Conservation (phyloP, 2,888 invertebrate species). For the Sympetrum striolatum region DNA sequence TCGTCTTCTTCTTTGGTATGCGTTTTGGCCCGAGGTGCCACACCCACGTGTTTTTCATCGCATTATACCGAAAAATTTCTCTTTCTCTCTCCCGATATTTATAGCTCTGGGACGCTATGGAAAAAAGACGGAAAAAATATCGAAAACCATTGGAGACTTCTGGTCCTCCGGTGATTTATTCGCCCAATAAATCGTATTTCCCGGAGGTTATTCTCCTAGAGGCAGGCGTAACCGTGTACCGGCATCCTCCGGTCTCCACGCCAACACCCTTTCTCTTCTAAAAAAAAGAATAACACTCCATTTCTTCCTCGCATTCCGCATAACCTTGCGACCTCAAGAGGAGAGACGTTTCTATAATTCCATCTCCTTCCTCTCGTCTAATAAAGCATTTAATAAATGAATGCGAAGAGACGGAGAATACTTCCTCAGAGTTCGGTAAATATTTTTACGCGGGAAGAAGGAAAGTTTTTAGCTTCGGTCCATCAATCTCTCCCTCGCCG, state of each 20-base stretch:
- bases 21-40: neutral
- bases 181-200: constrained; percentile 34
- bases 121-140: neutral
- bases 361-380: neutral
- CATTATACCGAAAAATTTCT: constrained; percentile 39
- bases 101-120: constrained; percentile 24
- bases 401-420: neutral
- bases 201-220: constrained; percentile 8
- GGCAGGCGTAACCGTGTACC: constrained; percentile 11
- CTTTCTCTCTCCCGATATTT: constrained; percentile 11
- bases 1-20: neutral
- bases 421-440: neutral
- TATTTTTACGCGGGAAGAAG: neutral
- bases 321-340: neutral
- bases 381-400: neutral
- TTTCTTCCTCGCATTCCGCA: neutral
- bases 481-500: neutral
- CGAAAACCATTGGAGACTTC: constrained; percentile 35
- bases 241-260: neutral
- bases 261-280: neutral
- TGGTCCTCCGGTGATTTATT: constrained; percentile 36
- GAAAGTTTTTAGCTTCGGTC: neutral
- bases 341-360: neutral
- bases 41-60: constrained; percentile 41
- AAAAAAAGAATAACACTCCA: neutral